Conservation (phyloP, 2,888 invertebrate species). For the Rhopalosiphum nymphaeae region DNA sequence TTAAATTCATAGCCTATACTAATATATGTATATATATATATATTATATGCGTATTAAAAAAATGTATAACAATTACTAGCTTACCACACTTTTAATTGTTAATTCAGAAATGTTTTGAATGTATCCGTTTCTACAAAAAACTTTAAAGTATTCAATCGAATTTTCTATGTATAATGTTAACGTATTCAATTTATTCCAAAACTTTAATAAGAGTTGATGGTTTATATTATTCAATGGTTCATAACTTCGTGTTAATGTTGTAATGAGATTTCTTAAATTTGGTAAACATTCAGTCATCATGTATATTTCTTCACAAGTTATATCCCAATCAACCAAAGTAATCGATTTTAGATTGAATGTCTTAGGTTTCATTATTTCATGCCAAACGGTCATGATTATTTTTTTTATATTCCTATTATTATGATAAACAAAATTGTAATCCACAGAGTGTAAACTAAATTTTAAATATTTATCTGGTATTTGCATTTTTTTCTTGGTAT, state of each 20-base stretch:
- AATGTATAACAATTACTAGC: background rate
- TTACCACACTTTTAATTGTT: conserved; percentile 26
- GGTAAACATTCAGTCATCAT: conserved; percentile 8
- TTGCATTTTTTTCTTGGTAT: background rate
- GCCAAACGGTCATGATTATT: conserved; percentile 3
- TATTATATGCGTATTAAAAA: background rate
- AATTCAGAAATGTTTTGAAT: background rate
- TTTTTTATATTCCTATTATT: conserved; percentile 11
- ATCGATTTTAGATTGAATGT: background rate
- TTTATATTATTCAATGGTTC: background rate
- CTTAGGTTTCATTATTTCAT: conserved; percentile 4
- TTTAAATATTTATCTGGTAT: background rate
- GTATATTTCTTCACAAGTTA: background rate
- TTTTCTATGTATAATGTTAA: background rate
- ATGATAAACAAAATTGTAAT: background rate
- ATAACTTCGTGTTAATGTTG: background rate
- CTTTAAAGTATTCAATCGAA: background rate
- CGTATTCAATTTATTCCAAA: background rate
- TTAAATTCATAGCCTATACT: background rate
- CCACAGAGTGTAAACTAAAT: background rate
- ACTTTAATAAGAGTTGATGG: background rate
- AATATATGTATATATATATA: background rate
- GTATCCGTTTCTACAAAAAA: background rate
- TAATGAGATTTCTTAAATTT: background rate
- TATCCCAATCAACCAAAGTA: background rate